Evolutionary conservation across 2,113 vertebrate species (phyloP).

Genomic region (Nerophis lumbriciformis): DNA sequence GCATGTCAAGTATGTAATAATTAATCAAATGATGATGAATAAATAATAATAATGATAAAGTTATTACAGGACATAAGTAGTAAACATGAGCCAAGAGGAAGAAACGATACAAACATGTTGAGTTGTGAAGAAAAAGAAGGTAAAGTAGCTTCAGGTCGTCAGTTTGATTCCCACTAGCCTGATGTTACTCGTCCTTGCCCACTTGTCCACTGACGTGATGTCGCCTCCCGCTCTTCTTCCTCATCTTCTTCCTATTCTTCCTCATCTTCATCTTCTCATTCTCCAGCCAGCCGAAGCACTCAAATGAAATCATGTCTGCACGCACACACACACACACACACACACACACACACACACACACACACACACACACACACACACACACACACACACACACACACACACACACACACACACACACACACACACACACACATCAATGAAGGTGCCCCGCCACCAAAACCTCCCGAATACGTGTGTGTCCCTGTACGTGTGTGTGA

Average conservation of each 20-base stretch:
- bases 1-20: too few relatives aligned
- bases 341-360: neutral
- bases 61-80: too few relatives aligned
- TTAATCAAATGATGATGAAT: too few relatives aligned
- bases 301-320: constrained; percentile 54
- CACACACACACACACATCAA: too few relatives aligned
- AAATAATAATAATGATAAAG: too few relatives aligned
- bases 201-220: constrained; percentile 11
- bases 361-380: neutral
- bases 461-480: too few relatives aligned
- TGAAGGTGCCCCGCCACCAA: too few relatives aligned
- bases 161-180: constrained; percentile 10
- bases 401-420: too few relatives aligned
- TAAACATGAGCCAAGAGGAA: neutral
- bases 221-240: neutral
- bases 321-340: neutral
- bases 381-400: too few relatives aligned
- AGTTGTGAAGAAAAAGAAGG: neutral
- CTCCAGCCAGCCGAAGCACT: constrained; percentile 16
- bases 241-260: neutral
- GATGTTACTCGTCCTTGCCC: constrained; percentile 9
- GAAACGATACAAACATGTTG: constrained; percentile 14
- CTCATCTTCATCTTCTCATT: constrained; percentile 35
- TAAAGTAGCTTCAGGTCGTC: neutral
- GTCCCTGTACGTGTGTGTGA: too few relatives aligned